These are phyloP conservation scores for Cloeon dipterum DNA, from an alignment of 2,888 invertebrate species.

Conservation along the genomic window DNA sequence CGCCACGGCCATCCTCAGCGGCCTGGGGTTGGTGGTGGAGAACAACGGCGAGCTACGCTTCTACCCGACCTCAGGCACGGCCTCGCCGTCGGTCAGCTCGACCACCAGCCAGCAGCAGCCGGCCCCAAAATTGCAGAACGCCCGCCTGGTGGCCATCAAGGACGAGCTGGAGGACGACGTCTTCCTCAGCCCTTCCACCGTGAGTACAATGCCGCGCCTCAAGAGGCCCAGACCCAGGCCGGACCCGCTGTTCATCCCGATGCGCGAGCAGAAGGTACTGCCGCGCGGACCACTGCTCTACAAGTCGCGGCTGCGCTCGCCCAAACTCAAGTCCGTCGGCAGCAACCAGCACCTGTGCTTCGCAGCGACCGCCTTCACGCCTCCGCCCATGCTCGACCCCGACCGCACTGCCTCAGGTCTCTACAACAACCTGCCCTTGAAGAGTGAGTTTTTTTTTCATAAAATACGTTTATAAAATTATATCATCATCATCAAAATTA, in stretches of 20 bases:
- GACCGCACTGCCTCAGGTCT: constrained; percentile 72
- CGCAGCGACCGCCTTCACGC: constrained; percentile 42
- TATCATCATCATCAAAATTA: too few species aligned
- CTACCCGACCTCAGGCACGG: constrained; percentile 25
- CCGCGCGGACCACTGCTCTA: constrained; percentile 19
- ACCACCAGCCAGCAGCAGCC: constrained; percentile 11
- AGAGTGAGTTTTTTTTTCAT: too few species aligned
- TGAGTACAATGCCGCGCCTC: constrained; percentile 9
- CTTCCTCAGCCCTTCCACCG: constrained; percentile 44
- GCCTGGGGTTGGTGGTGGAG: constrained; percentile 29
- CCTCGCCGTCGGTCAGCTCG: constrained; percentile 6
- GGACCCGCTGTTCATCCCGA: constrained; percentile 9
- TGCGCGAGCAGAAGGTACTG: constrained; percentile 4
- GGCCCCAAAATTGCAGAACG: too few species aligned
- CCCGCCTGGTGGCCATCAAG: constrained; percentile 16
- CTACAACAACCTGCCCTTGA: constrained; percentile 19
- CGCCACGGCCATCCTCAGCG: constrained; percentile 25
- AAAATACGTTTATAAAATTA: too few species aligned
- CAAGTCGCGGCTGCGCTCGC: constrained; percentile 26
- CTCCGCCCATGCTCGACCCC: constrained; percentile 85
- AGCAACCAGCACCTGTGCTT: too few species aligned
- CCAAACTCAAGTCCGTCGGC: constrained; percentile 15
- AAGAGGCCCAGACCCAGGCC: constrained; percentile 18
- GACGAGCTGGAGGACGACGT: constrained; percentile 43
- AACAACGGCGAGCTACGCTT: constrained; percentile 35